phyloP scores from a whole-genome alignment of 1,140 invertebrate species.

The Saccostrea echinata region DNA sequence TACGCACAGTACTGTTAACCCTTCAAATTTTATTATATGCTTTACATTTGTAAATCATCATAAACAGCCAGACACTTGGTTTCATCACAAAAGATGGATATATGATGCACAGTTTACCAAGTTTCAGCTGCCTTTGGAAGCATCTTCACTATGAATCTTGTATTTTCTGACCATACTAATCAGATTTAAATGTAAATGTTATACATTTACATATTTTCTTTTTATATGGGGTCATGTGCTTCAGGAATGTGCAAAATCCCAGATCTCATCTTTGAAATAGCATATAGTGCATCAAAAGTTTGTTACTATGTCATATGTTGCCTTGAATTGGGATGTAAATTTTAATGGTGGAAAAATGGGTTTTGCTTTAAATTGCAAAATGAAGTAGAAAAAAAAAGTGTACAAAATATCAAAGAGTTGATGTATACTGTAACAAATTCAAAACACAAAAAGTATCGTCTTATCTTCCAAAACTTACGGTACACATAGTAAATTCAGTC shows the following conservation, averaged over 20 bases:
- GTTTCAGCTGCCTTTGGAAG: constrained; percentile 7
- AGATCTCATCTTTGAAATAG: background rate
- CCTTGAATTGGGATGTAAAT: background rate
- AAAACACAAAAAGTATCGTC: too few relatives aligned
- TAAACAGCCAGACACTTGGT: background rate
- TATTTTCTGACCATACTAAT: background rate
- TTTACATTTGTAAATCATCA: background rate
- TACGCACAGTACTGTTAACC: background rate
- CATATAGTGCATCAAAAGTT: background rate
- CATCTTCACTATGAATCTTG: background rate
- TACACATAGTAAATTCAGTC: too few relatives aligned
- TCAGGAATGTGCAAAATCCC: constrained; percentile 27
- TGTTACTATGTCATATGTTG: background rate
- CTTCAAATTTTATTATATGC: background rate
- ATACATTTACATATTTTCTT: background rate
- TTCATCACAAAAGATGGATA: background rate
- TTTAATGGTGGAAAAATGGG: background rate
- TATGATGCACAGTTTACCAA: background rate
- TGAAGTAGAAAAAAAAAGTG: too few relatives aligned
- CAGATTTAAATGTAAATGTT: background rate
- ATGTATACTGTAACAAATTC: too few relatives aligned
- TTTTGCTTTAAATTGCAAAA: too few relatives aligned
- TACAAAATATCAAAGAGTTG: too few relatives aligned
- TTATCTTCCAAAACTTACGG: too few relatives aligned
- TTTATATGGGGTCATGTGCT: background rate